Conservation (phyloP, 2,797 vertebrate species). For the Pseudopleuronectes americanus region DNA sequence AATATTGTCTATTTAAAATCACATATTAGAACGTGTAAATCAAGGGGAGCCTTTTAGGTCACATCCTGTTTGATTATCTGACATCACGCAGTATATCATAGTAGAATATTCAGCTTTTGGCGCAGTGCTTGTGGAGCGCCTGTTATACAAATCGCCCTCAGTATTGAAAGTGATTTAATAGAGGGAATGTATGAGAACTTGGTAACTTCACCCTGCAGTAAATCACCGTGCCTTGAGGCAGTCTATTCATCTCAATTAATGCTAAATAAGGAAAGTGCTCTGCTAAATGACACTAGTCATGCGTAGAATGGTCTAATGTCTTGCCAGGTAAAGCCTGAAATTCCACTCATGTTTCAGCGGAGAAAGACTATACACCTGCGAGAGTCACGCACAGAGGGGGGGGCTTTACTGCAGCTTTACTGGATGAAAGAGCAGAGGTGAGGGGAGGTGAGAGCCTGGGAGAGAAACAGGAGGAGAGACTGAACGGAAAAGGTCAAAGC, state of each 20-base stretch:
- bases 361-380: slow-evolving; percentile 20
- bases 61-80: too few relatives aligned
- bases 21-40: not conserved
- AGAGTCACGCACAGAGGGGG: slow-evolving; percentile 10
- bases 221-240: slow-evolving; percentile 47
- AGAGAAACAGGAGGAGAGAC: slow-evolving; percentile 21
- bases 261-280: slow-evolving; percentile 44
- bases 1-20: not conserved
- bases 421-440: slow-evolving; percentile 42
- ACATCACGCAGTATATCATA: too few relatives aligned
- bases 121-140: slow-evolving; percentile 12
- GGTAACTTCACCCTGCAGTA: slow-evolving; percentile 46
- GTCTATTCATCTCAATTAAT: slow-evolving; percentile 66
- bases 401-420: slow-evolving; percentile 33
- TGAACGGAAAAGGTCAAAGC: slow-evolving; percentile 58
- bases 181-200: slow-evolving; percentile 44
- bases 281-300: slow-evolving; percentile 42
- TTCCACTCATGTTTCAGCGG: slow-evolving; percentile 32
- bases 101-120: slow-evolving; percentile 9
- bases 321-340: slow-evolving; percentile 45
- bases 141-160: slow-evolving; percentile 34
- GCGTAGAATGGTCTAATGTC: slow-evolving; percentile 43
- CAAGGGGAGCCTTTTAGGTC: slow-evolving; percentile 3
- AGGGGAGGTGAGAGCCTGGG: slow-evolving; percentile 37
- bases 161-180: slow-evolving; percentile 39